Conservation (phyloP, 2,797 vertebrate genomes). For the Bradypodion pumilum region DNA sequence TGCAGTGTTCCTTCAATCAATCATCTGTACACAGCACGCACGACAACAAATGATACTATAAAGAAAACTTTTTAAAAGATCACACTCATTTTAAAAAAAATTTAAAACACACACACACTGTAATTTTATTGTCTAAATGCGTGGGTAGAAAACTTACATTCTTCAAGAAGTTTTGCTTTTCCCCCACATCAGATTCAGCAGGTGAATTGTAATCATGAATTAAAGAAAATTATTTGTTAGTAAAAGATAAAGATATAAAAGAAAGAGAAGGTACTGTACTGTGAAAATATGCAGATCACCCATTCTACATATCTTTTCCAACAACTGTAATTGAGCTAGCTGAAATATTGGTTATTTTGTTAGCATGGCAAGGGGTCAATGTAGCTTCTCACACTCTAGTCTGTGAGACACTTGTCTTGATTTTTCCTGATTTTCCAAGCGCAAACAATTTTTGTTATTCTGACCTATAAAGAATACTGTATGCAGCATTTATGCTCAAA, state of each 20-base stretch:
- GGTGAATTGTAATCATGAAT: conserved; percentile 81
- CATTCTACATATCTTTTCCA: conserved; percentile 39
- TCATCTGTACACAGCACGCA: conserved; percentile 54
- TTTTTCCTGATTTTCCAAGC: conserved; percentile 45
- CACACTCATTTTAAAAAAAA: conserved; percentile 62
- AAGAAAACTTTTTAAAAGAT: conserved; percentile 45
- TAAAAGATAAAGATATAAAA: conserved; percentile 65
- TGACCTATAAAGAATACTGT: conserved; percentile 40
- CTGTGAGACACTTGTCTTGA: conserved; percentile 17
- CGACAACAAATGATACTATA: conserved; percentile 62
- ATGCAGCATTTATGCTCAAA: conserved; percentile 26
- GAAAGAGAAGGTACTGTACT: conserved; percentile 59
- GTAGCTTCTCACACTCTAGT: neutral
- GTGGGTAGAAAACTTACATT: conserved; percentile 89
- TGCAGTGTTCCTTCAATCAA: neutral
- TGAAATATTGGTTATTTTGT: neutral
- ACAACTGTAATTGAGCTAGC: neutral
- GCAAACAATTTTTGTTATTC: conserved; percentile 20
- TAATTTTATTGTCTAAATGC: conserved; percentile 60
- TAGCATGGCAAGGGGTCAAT: neutral
- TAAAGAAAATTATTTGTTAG: conserved; percentile 88
- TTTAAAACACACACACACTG: conserved; percentile 62
- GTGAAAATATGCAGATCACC: conserved; percentile 30
- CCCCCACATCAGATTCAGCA: conserved; percentile 84
- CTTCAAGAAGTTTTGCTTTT: conserved; percentile 93